Percentiles rank a stretch among this genome's conserved stretches.
Evolutionary conservation across 53 echinoderm and acorn worm genomes (phyloP).

Genomic region (Paracentrotus lividus): DNA sequence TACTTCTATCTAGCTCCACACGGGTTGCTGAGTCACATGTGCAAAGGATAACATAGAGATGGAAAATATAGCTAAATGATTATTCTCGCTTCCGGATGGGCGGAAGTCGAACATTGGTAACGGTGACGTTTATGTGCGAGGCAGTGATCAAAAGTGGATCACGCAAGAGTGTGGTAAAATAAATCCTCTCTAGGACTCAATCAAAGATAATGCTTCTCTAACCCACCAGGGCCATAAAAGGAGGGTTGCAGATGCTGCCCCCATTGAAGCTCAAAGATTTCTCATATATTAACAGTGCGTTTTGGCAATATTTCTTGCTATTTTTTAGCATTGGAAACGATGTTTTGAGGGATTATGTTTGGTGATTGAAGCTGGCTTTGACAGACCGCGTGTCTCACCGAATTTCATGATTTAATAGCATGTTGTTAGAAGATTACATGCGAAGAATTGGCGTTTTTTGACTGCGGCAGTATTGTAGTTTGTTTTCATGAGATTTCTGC

Average conservation of each 20-base stretch:
- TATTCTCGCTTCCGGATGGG: constrained; percentile 13
- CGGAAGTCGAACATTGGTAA: background rate
- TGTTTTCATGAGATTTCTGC: background rate
- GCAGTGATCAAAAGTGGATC: constrained; percentile 18
- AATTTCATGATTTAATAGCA: background rate
- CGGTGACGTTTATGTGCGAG: background rate
- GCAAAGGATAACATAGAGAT: too few relatives aligned
- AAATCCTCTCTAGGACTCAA: constrained; percentile 8
- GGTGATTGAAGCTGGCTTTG: background rate
- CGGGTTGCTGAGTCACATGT: too few relatives aligned
- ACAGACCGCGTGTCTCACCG: background rate
- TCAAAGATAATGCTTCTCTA: constrained; percentile 52
- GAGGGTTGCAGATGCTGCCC: constrained; percentile 32
- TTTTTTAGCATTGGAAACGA: constrained; percentile 45
- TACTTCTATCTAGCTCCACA: background rate
- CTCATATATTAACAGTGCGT: constrained; percentile 43
- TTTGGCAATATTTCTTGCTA: background rate
- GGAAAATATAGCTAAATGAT: constrained; percentile 31
- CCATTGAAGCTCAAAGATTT: constrained; percentile 33
- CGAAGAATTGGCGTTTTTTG: constrained; percentile 34
- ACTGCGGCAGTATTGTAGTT: background rate
- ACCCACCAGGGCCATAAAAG: constrained; percentile 43
- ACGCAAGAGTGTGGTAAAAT: background rate
- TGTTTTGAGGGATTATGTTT: constrained; percentile 40
- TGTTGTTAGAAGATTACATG: background rate